Conservation (phyloP, 2,797 vertebrate species). For the Otolemur crassicaudatus region DNA sequence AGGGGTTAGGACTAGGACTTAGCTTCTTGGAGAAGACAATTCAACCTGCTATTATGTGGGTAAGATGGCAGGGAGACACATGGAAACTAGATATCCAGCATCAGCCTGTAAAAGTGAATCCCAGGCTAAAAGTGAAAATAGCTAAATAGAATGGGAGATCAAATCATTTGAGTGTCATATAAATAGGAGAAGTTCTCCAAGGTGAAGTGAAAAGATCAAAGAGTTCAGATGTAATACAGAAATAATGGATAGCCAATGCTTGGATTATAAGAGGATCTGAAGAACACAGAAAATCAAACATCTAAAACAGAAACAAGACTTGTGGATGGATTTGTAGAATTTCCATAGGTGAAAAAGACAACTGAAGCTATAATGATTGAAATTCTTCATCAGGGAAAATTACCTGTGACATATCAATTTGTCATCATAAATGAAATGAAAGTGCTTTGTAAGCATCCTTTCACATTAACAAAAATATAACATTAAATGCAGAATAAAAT, state of each 20-base stretch:
- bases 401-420: neutral
- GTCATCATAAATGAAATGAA: neutral
- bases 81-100: neutral
- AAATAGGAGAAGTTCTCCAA: neutral
- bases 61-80: neutral
- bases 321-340: neutral
- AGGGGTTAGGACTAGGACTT: neutral
- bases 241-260: neutral
- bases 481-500: neutral
- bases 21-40: neutral
- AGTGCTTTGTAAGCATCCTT: neutral
- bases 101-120: neutral
- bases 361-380: neutral
- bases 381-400: neutral
- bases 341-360: neutral
- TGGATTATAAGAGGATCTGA: neutral
- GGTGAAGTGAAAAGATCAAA: neutral
- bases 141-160: neutral
- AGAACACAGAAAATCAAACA: neutral
- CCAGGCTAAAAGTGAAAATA: neutral
- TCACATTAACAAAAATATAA: neutral
- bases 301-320: neutral
- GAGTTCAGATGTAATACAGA: neutral
- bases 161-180: neutral
- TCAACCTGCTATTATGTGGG: neutral